phyloP scores from a whole-genome alignment of 2,888 invertebrate genomes.

The Oligia strigilis region DNA sequence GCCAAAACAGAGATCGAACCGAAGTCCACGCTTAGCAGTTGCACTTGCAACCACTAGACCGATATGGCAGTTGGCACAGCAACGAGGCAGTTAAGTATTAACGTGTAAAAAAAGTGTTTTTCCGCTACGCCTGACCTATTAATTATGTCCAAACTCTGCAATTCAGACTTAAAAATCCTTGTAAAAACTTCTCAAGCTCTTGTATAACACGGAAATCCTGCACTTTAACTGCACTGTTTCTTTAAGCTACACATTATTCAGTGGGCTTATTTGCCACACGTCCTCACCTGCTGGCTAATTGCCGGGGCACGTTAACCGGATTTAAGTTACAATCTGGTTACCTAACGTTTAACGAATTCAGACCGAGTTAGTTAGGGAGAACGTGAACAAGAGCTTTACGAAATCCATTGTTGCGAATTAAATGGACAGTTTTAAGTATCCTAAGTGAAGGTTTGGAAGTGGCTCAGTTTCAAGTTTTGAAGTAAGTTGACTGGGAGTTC shows the following conservation, averaged over 20 bases:
- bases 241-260: slow-evolving; percentile 60
- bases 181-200: slow-evolving; percentile 33
- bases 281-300: slow-evolving; percentile 84
- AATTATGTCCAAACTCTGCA: slow-evolving; percentile 6
- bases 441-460: slow-evolving; percentile 45
- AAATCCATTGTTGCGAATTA: slow-evolving; percentile 66
- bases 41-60: neutral
- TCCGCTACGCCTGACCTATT: neutral
- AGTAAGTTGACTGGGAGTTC: slow-evolving; percentile 7
- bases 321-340: slow-evolving; percentile 87
- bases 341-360: slow-evolving; percentile 86
- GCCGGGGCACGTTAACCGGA: slow-evolving; percentile 82
- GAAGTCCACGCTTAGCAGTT: neutral
- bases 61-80: neutral
- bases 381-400: slow-evolving; percentile 73
- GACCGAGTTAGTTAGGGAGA: slow-evolving; percentile 81
- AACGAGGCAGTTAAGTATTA: neutral
- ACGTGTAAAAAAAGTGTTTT: neutral
- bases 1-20: neutral
- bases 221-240: slow-evolving; percentile 31
- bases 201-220: slow-evolving; percentile 17
- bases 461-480: slow-evolving; percentile 23
- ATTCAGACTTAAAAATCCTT: slow-evolving; percentile 11
- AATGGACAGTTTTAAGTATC: slow-evolving; percentile 61
- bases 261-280: slow-evolving; percentile 76